Percentiles rank a stretch among this genome's conserved stretches.
Conservation (phyloP, 2,888 invertebrate species). For the Emesis furor region DNA sequence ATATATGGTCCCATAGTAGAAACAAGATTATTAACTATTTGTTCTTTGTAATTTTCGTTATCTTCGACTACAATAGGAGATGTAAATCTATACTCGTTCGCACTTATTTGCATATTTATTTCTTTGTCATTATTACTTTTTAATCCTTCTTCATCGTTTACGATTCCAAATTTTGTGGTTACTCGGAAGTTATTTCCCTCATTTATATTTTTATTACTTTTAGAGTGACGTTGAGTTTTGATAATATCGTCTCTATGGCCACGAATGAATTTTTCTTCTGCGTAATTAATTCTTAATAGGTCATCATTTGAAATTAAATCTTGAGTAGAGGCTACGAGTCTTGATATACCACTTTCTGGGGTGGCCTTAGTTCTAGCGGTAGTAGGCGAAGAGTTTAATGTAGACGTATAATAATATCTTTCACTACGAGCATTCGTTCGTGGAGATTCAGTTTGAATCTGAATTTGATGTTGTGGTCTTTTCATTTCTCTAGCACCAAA, state of each 20-base stretch:
- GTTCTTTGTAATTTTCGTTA: conserved; percentile 81
- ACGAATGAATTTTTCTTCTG: conserved; percentile 83
- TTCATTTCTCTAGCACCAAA: conserved; percentile 83
- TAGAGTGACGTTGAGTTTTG: conserved; percentile 81
- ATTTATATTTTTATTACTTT: conserved; percentile 76
- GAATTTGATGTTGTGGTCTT: conserved; percentile 55
- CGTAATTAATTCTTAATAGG: conserved; percentile 92
- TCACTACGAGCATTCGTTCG: conserved; percentile 83
- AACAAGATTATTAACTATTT: conserved; percentile 85
- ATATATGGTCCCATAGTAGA: conserved; percentile 89
- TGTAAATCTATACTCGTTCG: conserved; percentile 83
- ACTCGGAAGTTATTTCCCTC: conserved; percentile 82
- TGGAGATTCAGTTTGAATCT: conserved; percentile 78
- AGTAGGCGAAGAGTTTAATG: conserved; percentile 74
- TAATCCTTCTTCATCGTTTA: conserved; percentile 80
- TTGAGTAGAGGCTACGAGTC: conserved; percentile 91
- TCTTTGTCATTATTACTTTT: conserved; percentile 75
- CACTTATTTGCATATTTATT: conserved; percentile 76
- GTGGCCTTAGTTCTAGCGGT: conserved; percentile 75
- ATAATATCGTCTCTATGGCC: conserved; percentile 84
- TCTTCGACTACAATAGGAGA: conserved; percentile 89
- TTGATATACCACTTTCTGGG: conserved; percentile 85
- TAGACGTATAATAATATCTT: conserved; percentile 82
- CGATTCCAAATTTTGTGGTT: conserved; percentile 84
- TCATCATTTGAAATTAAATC: conserved; percentile 93